Conservation (phyloP, 2,113 vertebrate species). For the Ploceus nigricollis region DNA sequence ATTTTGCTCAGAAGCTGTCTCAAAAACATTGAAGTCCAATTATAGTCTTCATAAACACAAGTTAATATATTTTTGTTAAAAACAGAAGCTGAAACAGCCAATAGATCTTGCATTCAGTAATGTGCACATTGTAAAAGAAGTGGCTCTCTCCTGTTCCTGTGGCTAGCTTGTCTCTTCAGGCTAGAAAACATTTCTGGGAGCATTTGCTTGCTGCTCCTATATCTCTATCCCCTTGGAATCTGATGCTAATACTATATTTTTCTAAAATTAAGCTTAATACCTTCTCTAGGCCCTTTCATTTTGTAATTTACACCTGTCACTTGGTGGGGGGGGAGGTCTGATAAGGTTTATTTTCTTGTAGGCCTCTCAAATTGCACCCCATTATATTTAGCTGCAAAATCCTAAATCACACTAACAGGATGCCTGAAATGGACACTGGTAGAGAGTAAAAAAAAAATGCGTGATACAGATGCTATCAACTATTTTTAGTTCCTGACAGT, state of each 20-base stretch:
- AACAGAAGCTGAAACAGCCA: neutral
- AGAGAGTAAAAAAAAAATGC: neutral
- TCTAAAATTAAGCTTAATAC: neutral
- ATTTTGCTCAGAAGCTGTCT: neutral
- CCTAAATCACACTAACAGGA: neutral
- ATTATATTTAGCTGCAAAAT: neutral
- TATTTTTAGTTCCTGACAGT: neutral
- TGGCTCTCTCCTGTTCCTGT: fast-evolving
- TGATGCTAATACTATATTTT: neutral
- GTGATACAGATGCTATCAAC: neutral
- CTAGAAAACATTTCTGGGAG: neutral
- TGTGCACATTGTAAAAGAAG: fast-evolving
- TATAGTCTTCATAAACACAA: fast-evolving
- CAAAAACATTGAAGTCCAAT: neutral
- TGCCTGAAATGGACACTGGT: neutral
- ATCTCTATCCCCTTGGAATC: neutral
- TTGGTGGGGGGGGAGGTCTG: neutral
- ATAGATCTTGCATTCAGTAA: neutral
- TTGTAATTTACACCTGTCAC: neutral
- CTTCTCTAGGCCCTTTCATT: neutral
- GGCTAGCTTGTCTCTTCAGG: neutral
- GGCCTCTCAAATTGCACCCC: neutral
- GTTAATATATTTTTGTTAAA: neutral
- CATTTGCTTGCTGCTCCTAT: neutral
- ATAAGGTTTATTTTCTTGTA: neutral